Base-by-base conservation (phyloP, 2,113 vertebrate species). In the Caracal caracal region DNA sequence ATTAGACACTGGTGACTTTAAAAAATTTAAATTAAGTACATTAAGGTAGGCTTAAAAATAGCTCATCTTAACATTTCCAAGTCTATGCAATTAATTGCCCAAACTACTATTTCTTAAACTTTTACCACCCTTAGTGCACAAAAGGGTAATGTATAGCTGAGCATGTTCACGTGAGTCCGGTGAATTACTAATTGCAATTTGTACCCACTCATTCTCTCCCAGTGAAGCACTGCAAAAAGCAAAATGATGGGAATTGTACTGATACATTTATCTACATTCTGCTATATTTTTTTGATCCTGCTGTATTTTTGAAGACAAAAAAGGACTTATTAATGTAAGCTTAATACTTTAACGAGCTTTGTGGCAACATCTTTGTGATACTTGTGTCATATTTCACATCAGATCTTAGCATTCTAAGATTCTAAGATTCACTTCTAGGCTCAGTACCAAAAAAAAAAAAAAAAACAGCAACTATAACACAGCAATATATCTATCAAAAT, bases 401-500 rank as follows among this genome's bases (percentile, higher is more conserved):
- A 61, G 68, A 97, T 63, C 24, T 87, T 16, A 88, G 43, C 65
- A 75, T 53, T 51, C 35, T 87, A 90, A 90, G 63, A 89, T 83
- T 94, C 66, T 87, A 90, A 90, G 63, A 89, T 83, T 94, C 66
- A 59, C 43, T 90, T 86, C 61, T 71, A 65, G 28, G 22, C 33
- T 92, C 56, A 81, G 75, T 84, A 84, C 28, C 83, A 87, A 94
- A 92, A 68, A 86, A 24, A 40, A 40, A 79, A 13, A 13, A 51
- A 16, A 4, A 59, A 8, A 0, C 37, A 40, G 93, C 95, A 88
- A 71, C 91, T 95, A 9, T 37, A 61, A 86, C 86, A 93, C 49
- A 95, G 59, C 33, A 81, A 70, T 78, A 10, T 70, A 95, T 81
- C 19, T 15, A 96, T 95, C 75, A 96, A 95, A 92, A 96, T 84